These are phyloP conservation scores for Cerastis leucographa DNA, from an alignment of 2,888 invertebrate genomes.

Conservation along the genomic window DNA sequence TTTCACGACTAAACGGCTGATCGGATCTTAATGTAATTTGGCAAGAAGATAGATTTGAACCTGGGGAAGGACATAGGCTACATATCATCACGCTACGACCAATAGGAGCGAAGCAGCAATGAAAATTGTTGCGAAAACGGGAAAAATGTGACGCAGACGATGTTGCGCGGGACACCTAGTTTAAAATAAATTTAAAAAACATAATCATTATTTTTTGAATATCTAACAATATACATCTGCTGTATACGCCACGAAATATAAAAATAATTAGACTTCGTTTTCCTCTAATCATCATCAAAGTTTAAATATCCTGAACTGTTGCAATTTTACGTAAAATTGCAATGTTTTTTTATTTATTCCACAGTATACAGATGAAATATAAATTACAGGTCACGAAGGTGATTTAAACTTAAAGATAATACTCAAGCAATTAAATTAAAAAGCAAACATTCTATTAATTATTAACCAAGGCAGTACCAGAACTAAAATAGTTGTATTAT, in stretches of 20 bases:
- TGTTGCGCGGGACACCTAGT: no score
- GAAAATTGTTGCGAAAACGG: no score
- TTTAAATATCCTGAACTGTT: background rate
- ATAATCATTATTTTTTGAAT: background rate
- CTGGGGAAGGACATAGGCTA: no score
- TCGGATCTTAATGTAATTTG: no score
- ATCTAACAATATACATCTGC: background rate
- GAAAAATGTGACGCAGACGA: no score
- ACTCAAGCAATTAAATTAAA: background rate
- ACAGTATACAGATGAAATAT: background rate
- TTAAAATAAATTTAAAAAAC: background rate
- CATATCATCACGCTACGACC: no score
- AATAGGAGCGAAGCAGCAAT: no score
- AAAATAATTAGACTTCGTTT: background rate
- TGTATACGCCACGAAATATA: background rate
- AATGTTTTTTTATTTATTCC: background rate
- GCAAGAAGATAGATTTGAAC: no score
- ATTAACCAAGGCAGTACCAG: background rate
- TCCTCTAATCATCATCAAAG: background rate
- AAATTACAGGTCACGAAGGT: background rate
- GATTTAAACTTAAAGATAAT: background rate
- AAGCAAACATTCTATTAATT: background rate
- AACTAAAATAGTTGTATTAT: background rate
- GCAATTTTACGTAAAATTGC: background rate
- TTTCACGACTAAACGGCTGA: no score